A percentile compares a stretch with the other conserved stretches of the same genome.
Evolutionary conservation across 2,888 invertebrate genomes (phyloP).

Genomic region (Dicyrtomina minuta): DNA sequence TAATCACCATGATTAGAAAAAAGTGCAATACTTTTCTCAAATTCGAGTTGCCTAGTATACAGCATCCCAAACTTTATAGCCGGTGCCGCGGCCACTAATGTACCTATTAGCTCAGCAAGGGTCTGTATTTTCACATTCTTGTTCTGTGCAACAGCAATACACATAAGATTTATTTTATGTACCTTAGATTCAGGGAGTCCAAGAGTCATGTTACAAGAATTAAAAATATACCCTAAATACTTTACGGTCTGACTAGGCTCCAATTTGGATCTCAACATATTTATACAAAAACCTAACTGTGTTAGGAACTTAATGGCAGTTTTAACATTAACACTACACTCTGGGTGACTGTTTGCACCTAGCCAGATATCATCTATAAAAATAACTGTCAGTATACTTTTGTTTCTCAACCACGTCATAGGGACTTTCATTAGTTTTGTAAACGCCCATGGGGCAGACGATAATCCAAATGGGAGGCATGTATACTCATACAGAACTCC

Average conservation of each 20-base stretch:
- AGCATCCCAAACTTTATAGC: too few species aligned
- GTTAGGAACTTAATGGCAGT: neutral
- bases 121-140: neutral
- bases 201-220: slow-evolving; percentile 1
- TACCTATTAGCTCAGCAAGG: too few species aligned
- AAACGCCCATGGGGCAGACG: too few species aligned
- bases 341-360: neutral
- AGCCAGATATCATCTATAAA: slow-evolving; percentile 36
- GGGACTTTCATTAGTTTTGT: slow-evolving; percentile 34
- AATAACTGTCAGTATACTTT: slow-evolving; percentile 22
- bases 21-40: neutral
- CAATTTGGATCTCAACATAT: neutral
- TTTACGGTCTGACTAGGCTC: neutral
- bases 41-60: slow-evolving; percentile 5
- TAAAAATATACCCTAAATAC: slow-evolving; percentile 26
- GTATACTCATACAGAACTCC: too few species aligned
- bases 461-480: too few species aligned
- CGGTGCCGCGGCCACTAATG: slow-evolving; percentile 1
- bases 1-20: neutral
- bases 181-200: neutral
- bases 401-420: neutral
- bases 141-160: neutral
- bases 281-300: slow-evolving; percentile 11
- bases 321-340: neutral
- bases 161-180: neutral